Evolutionary conservation across 2,113 vertebrate genomes (phyloP).

Genomic region (Laterallus jamaicensis): DNA sequence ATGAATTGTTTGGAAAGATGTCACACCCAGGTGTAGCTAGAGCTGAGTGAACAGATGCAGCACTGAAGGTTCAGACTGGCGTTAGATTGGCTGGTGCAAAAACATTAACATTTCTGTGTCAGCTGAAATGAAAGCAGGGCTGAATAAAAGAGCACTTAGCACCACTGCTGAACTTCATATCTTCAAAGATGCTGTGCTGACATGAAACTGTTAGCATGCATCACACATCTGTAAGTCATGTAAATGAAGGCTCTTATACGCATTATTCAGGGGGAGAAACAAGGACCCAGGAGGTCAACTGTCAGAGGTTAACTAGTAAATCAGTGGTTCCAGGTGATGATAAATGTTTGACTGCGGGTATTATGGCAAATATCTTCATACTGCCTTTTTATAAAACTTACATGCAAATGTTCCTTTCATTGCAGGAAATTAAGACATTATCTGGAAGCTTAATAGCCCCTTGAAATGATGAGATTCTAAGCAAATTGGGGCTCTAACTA

Average conservation of each 20-base stretch:
- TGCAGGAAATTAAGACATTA: background rate
- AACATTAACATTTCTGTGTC: background rate
- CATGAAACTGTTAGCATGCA: background rate
- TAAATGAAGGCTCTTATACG: background rate
- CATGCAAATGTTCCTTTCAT: background rate
- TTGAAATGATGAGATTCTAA: background rate
- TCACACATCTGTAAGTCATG: background rate
- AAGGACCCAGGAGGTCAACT: background rate
- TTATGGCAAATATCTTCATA: background rate
- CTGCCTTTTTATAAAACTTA: background rate
- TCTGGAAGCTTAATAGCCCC: background rate
- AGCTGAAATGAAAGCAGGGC: background rate
- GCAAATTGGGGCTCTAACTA: background rate
- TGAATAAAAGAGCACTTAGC: background rate
- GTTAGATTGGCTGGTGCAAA: background rate
- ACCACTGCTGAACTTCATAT: background rate
- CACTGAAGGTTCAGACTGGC: background rate
- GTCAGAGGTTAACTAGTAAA: background rate
- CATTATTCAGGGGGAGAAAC: background rate
- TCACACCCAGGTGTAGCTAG: background rate
- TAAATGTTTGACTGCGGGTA: background rate
- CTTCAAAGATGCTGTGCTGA: slow-evolving; percentile 1
- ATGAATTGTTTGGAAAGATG: background rate
- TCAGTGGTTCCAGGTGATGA: background rate
- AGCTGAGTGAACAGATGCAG: background rate